Conservation (phyloP, 2,113 vertebrate genomes). For the Sarotherodon lohbergeri region DNA sequence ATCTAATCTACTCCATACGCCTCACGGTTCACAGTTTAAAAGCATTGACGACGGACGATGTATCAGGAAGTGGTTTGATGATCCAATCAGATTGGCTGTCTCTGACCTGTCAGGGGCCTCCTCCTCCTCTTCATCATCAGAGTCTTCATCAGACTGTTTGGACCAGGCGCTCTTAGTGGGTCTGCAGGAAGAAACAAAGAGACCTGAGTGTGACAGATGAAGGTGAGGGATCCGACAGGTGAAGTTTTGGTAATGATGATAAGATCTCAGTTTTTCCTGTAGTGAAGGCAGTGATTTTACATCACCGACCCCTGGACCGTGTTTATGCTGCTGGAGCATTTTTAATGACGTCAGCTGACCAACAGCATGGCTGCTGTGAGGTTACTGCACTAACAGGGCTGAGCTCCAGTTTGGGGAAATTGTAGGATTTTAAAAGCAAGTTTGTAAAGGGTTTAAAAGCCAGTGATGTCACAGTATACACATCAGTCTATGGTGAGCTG, state of each 20-base stretch:
- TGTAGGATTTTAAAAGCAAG: background rate
- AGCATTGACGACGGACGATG: background rate
- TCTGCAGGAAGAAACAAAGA: background rate
- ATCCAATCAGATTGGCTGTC: background rate
- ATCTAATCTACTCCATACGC: background rate
- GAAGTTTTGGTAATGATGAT: background rate
- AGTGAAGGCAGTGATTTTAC: accelerated
- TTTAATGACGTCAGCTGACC: accelerated
- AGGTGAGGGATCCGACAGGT: accelerated
- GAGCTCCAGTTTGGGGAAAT: background rate
- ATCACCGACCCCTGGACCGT: accelerated
- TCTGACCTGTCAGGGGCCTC: slow-evolving; percentile 7
- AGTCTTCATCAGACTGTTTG: background rate
- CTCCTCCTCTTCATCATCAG: slow-evolving; percentile 5
- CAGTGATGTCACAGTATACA: background rate
- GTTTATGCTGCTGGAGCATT: background rate
- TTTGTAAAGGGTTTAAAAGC: background rate
- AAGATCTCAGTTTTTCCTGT: accelerated
- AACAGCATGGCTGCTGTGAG: background rate
- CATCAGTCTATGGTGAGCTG: background rate
- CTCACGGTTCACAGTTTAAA: background rate
- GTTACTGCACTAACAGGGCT: background rate
- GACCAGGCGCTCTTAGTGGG: background rate
- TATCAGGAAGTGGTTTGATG: background rate
- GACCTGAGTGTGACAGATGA: background rate